Percentiles rank a stretch among this genome's conserved stretches.
phyloP scores from a whole-genome alignment of 2,888 invertebrate genomes.

The Lepas anatifera region DNA sequence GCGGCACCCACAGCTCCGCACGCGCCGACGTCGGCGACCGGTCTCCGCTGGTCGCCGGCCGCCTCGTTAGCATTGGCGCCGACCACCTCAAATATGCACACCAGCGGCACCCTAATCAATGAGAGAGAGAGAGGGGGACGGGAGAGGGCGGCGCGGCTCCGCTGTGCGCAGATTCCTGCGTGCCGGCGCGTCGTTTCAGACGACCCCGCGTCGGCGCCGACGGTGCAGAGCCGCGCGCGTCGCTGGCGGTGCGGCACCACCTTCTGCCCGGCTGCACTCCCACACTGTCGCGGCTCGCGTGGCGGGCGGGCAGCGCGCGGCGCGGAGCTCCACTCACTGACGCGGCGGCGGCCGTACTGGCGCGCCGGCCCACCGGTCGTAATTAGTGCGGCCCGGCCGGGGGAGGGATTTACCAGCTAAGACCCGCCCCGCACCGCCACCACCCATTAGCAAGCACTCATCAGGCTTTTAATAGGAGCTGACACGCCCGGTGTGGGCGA shows the following conservation, averaged over 20 bases:
- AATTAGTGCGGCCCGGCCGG: background rate
- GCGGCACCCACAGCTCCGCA: background rate
- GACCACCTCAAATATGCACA: constrained; percentile 7
- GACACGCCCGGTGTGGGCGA: background rate
- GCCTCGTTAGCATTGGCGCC: background rate
- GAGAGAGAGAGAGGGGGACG: background rate
- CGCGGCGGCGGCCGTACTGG: too few species aligned
- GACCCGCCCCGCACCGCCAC: background rate
- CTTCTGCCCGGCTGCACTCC: background rate
- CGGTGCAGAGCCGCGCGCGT: background rate
- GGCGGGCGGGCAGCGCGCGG: background rate
- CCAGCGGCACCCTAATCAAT: constrained; percentile 6
- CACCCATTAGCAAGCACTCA: constrained; percentile 3
- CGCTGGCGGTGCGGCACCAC: background rate
- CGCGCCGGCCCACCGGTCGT: background rate
- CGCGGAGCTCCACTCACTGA: too few species aligned
- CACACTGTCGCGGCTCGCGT: background rate
- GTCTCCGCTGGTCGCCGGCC: background rate
- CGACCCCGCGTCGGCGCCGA: background rate
- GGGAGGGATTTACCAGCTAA: constrained; percentile 7
- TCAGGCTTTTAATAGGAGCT: constrained; percentile 5
- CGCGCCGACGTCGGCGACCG: background rate
- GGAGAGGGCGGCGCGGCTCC: background rate
- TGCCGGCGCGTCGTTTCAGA: background rate
- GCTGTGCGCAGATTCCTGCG: constrained; percentile 10